phyloP scores from a whole-genome alignment of 2,888 invertebrate species.

The Yponomeuta malinellus region DNA sequence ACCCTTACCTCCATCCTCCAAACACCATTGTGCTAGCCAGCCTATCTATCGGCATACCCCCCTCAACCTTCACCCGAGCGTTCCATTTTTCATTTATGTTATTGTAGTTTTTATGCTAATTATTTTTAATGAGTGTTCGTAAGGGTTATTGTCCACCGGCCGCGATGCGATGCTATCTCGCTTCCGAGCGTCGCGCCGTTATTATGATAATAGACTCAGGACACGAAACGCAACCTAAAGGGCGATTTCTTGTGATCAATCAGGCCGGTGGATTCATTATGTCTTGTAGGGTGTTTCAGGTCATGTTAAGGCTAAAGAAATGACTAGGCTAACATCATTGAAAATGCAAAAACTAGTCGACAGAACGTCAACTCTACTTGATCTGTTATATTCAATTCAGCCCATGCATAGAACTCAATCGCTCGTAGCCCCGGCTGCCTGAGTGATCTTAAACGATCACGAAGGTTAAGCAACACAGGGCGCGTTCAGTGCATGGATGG shows the following conservation, averaged over 20 bases:
- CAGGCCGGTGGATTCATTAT: constrained; percentile 47
- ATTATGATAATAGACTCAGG: constrained; percentile 65
- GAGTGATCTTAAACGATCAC: too few relatives aligned
- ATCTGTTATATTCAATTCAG: neutral
- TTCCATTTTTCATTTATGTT: constrained; percentile 2
- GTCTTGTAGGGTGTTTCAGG: constrained; percentile 25
- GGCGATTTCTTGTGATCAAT: constrained; percentile 50
- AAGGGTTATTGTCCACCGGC: constrained; percentile 71
- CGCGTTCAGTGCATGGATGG: too few relatives aligned
- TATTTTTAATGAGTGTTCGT: constrained; percentile 60
- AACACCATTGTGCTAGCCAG: neutral
- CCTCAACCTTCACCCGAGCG: constrained; percentile 1
- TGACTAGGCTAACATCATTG: neutral
- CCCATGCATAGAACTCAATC: neutral
- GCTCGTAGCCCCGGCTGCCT: too few relatives aligned
- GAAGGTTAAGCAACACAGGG: too few relatives aligned
- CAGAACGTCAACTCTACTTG: neutral
- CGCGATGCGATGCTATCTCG: constrained; percentile 68
- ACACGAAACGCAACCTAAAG: constrained; percentile 62
- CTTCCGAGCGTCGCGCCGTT: constrained; percentile 64
- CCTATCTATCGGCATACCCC: neutral
- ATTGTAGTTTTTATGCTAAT: constrained; percentile 49
- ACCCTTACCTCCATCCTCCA: neutral
- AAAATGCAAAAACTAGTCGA: neutral
- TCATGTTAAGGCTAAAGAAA: neutral